Base-by-base conservation (phyloP, 1,140 invertebrate genomes). In the Trachelipus rathkii region DNA sequence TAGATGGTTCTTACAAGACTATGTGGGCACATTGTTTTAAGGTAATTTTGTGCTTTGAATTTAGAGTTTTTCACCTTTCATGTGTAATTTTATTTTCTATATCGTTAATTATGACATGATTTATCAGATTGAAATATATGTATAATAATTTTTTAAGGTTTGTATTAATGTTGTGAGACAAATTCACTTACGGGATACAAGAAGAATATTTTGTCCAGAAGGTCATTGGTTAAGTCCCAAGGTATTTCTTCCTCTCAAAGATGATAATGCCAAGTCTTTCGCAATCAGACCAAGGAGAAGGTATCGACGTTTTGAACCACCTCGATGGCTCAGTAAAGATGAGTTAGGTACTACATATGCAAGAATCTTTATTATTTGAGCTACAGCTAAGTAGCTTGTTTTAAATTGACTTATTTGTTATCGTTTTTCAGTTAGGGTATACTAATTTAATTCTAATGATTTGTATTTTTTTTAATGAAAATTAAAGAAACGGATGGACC, bases 101-200 rank as follows among this genome's bases (percentile, higher is more conserved):
- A 89, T 89, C 72, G 77, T 23, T 73, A 8, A 33, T 46, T 78
- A 69, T 7, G 0, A 0, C 15, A 0, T 24, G 43, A 68, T 44
- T 11, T 53, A 44, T 60, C 24, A 21, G 19, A 69, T 73, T 67
- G 15, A 53, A n/a, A 46, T 78, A 78, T 74, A 43, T 71, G 33
- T 15, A 15, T 73, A 67, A n/a, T 53, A 66, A 43, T 7, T 67
- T 78, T 10, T 71, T 53, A 44, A 78, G 77, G 77, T 78, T 44
- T 81, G 79, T 60, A 76, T 81, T 23, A 77, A 76, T 66, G 79
- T 96, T 5, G 84, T 95, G 2, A 88, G 92, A 46, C 92, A 95
- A 82, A 85, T 96, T 44, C 91, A 95, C 84, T 89, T 89, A 0
- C 87, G 94, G n/a, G 93, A 96, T 85, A 87, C 91, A 21, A 87